phyloP scores from a whole-genome alignment of 2,113 vertebrate genomes.

The Lipophrys pholis region DNA sequence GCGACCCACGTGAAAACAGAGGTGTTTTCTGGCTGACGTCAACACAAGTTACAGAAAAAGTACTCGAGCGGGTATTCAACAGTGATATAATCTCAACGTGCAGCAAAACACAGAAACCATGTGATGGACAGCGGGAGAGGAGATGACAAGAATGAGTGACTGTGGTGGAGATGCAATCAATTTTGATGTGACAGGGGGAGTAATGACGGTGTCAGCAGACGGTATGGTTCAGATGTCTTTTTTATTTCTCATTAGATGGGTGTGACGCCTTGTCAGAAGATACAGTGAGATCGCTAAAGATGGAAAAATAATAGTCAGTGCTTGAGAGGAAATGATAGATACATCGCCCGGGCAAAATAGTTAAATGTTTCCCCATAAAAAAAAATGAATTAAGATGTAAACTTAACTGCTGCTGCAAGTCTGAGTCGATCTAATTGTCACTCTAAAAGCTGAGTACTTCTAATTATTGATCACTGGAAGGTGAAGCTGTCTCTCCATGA shows the following conservation, averaged over 20 bases:
- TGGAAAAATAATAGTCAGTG: not conserved
- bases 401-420: constrained; percentile 10
- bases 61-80: not conserved
- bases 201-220: constrained; percentile 42
- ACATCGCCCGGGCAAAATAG: not conserved
- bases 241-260: constrained; percentile 1
- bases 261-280: constrained; percentile 12
- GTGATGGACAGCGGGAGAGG: constrained; percentile 22
- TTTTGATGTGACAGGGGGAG: constrained; percentile 23
- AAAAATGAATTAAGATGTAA: constrained; percentile 1
- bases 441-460: not conserved
- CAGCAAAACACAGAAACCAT: not conserved
- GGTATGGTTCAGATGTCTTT: constrained; percentile 11
- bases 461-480: not conserved
- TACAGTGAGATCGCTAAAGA: constrained; percentile 7
- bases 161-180: constrained; percentile 18
- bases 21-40: no score
- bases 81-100: constrained; percentile 30
- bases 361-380: not conserved
- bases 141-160: not conserved
- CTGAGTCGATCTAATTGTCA: not conserved
- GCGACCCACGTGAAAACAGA: no score
- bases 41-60: not conserved
- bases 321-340: not conserved
- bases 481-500: not conserved